These are phyloP conservation scores for Lytechinus variegatus DNA, from an alignment of 35 echinoderm and acorn worm genomes.

Conservation along the genomic window DNA sequence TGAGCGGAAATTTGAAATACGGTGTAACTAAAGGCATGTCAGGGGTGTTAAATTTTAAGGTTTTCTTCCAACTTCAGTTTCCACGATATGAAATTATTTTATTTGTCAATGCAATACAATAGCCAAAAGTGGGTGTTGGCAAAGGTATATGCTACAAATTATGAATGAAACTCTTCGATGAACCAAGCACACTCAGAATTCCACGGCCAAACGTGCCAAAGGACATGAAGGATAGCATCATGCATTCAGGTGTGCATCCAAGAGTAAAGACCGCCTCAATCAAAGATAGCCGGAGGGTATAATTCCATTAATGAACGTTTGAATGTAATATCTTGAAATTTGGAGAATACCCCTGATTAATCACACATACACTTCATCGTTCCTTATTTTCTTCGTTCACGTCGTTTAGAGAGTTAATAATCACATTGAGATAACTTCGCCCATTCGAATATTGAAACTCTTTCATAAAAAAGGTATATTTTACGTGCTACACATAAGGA, in stretches of 20 bases:
- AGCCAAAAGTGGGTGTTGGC: too few species aligned
- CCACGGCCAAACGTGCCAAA: not conserved
- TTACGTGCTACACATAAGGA: not conserved
- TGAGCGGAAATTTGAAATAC: too few species aligned
- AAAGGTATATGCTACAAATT: too few species aligned
- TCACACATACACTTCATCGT: not conserved
- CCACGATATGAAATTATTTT: too few species aligned
- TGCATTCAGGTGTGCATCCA: not conserved
- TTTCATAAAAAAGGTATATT: not conserved
- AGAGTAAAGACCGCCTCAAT: not conserved
- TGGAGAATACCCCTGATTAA: not conserved
- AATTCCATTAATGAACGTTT: not conserved
- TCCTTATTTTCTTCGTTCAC: not conserved
- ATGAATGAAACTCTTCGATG: too few species aligned
- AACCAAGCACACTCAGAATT: not conserved
- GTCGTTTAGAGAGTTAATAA: not conserved
- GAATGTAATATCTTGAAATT: not conserved
- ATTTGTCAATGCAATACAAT: too few species aligned
- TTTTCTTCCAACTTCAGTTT: too few species aligned
- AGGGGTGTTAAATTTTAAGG: too few species aligned
- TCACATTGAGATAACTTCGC: not conserved
- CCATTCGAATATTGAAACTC: too few species aligned
- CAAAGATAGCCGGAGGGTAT: not conserved
- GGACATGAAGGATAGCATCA: too few species aligned
- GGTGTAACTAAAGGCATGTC: too few species aligned